Conservation (phyloP, 2,113 vertebrate genomes). For the Leptodactylus fuscus region DNA sequence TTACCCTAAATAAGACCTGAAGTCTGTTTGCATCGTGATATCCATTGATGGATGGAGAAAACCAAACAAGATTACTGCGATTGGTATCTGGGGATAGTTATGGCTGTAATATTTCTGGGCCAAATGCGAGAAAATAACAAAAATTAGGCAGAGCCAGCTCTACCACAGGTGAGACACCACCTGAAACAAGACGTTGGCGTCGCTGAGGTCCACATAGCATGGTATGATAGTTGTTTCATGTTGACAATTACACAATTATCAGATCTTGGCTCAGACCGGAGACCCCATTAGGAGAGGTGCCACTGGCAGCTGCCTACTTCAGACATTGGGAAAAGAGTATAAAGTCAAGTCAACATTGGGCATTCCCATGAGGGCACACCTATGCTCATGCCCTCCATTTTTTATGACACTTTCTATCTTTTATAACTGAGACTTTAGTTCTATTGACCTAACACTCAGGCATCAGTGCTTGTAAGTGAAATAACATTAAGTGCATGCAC, state of each 20-base stretch:
- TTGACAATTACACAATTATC: background rate
- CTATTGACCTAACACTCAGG: background rate
- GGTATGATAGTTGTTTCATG: background rate
- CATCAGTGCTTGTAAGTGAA: background rate
- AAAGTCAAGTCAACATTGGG: no score
- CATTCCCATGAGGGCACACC: background rate
- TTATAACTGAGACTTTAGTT: background rate
- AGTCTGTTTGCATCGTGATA: no score
- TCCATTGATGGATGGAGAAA: background rate
- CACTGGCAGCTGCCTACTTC: background rate
- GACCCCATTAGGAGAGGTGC: background rate
- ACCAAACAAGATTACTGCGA: background rate
- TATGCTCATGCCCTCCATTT: background rate
- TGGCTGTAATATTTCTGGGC: background rate
- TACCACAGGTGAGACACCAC: background rate
- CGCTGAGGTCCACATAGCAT: no score
- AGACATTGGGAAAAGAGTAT: no score
- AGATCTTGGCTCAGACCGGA: background rate
- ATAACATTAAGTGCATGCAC: conserved; percentile 28
- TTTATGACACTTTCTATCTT: background rate
- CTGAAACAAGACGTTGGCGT: no score
- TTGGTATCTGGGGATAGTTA: background rate
- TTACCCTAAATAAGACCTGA: no score
- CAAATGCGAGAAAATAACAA: background rate
- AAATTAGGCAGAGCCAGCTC: conserved; percentile 14